phyloP scores from a whole-genome alignment of 2,113 vertebrate genomes.

The Ophiodon elongatus region DNA sequence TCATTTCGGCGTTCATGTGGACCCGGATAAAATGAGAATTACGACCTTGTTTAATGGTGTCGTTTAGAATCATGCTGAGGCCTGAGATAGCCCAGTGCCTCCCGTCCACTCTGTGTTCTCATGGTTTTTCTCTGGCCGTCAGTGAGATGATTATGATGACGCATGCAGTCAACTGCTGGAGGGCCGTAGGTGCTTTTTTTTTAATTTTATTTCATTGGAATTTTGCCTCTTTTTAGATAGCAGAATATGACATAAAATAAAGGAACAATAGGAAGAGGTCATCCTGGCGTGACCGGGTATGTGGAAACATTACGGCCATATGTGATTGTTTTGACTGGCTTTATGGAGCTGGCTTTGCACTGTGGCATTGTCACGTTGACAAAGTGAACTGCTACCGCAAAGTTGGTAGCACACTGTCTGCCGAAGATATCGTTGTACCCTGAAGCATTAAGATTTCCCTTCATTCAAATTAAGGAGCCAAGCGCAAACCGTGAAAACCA shows the following conservation, averaged over 20 bases:
- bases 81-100: constrained; percentile 34
- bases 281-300: not conserved
- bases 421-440: not conserved
- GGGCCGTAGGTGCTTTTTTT: not conserved
- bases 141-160: constrained; percentile 26
- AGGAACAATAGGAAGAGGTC: not conserved
- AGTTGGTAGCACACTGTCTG: no score
- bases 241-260: not conserved
- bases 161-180: not conserved
- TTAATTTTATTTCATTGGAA: constrained; percentile 13
- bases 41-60: constrained; percentile 71
- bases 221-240: not conserved
- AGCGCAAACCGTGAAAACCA: not conserved
- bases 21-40: constrained; percentile 67
- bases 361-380: not conserved
- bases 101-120: constrained; percentile 27
- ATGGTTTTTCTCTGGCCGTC: constrained; percentile 5
- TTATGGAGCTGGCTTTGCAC: not conserved
- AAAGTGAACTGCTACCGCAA: not conserved
- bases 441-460: not conserved
- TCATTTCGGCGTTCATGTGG: constrained; percentile 19
- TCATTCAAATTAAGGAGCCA: not conserved
- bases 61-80: constrained; percentile 71
- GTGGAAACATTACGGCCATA: not conserved
- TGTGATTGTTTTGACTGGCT: no score